Percentiles rank a stretch among this genome's conserved stretches.
phyloP scores from a whole-genome alignment of 2,113 vertebrate genomes.

The Rattus rattus region DNA sequence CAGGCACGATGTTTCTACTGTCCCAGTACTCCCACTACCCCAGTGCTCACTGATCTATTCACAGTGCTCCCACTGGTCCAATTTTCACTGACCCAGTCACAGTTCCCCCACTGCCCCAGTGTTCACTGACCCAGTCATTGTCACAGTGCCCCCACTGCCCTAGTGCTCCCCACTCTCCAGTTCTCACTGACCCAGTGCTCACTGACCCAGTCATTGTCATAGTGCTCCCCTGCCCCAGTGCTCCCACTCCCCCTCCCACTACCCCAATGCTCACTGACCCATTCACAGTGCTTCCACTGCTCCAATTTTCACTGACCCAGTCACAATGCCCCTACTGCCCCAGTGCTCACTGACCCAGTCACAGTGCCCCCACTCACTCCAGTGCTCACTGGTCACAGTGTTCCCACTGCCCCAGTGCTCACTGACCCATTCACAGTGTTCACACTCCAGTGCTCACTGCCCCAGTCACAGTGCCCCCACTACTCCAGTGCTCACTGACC shows the following conservation, averaged over 20 bases:
- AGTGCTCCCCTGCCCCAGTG: background rate
- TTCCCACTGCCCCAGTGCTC: background rate
- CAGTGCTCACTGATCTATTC: background rate
- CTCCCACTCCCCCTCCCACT: background rate
- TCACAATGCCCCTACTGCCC: no score
- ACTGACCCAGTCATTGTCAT: background rate
- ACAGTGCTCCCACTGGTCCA: background rate
- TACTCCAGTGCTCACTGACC: background rate
- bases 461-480: background rate
- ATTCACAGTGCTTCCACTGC: no score
- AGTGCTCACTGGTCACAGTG: background rate
- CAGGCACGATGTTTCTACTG: background rate
- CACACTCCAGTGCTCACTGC: background rate
- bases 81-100: background rate
- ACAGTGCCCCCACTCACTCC: no score
- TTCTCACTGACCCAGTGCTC: background rate
- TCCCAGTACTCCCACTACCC: background rate
- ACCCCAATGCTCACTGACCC: background rate
- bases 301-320: no score
- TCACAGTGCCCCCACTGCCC: background rate
- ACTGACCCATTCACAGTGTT: background rate
- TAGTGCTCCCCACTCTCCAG: background rate
- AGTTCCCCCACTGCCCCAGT: background rate
- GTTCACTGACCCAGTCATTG: background rate
- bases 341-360: no score